phyloP scores from a whole-genome alignment of 2,888 invertebrate species.

The Ormyrus labotus region DNA sequence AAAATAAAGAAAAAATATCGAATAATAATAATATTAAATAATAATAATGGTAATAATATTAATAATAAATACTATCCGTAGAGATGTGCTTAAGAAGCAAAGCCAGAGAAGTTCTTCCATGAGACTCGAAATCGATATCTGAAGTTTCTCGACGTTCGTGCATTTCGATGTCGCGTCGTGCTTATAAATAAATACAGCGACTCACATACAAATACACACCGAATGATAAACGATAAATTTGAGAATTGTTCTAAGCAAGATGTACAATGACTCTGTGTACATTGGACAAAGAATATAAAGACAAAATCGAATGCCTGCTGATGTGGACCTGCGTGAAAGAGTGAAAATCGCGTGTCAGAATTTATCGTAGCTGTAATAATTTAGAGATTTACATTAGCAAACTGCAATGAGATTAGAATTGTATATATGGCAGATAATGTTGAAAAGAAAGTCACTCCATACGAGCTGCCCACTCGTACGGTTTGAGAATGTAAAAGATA shows the following conservation, averaged over 20 bases:
- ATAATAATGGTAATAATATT: not conserved
- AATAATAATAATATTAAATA: conserved; percentile 10
- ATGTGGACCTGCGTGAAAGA: not conserved
- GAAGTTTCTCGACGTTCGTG: conserved; percentile 2
- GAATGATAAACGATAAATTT: conserved; percentile 12
- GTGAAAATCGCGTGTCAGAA: conserved; percentile 58
- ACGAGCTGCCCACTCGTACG: conserved; percentile 59
- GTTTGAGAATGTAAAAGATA: conserved; percentile 57
- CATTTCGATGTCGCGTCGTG: conserved; percentile 23
- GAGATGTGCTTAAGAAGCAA: conserved; percentile 2
- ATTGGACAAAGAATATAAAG: not conserved
- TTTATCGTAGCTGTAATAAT: conserved; percentile 63
- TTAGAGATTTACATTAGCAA: conserved; percentile 62
- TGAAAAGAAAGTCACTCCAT: conserved; percentile 70
- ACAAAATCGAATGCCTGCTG: conserved; percentile 17
- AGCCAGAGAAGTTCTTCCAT: conserved; percentile 5
- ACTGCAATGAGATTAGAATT: conserved; percentile 64
- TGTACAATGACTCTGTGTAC: conserved; percentile 28
- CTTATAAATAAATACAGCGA: conserved; percentile 2
- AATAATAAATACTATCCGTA: not conserved
- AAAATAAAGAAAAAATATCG: not conserved
- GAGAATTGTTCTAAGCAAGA: not conserved
- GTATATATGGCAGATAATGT: conserved; percentile 65
- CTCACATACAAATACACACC: conserved; percentile 11
- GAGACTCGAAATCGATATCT: not conserved